Evolutionary conservation across 2,888 invertebrate genomes (phyloP), one percentile per base, ranked within the genome.

Genomic region (Cataglyphis albicans): DNA sequence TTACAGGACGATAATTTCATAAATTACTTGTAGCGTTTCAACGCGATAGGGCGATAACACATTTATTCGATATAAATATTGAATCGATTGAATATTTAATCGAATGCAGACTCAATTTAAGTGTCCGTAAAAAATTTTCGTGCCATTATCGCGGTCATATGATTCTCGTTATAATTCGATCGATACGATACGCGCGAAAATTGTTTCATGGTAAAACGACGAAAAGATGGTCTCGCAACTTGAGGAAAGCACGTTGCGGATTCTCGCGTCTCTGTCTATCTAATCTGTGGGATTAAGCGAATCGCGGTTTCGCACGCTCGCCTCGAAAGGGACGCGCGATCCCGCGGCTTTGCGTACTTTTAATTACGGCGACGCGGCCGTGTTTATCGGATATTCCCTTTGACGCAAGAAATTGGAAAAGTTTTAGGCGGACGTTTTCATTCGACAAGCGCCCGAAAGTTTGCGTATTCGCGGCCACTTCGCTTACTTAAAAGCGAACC

Each of bases 341-440:
- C 29, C 25, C 55, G 76, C 35, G 38, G 67, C 59, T 70, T 64
- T 76, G 84, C 80, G 68, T 83, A 87, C 86, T 87, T 91, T 89
- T 90, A 90, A 90, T 91, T 90, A 88, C 87, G 73, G 70, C 84
- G 67, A 87, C 87, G 88, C 85, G 84, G 82, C 83, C 81, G 86
- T 87, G 86, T 90, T 91, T 89, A 90, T 89, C 86, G 86, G 82
- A 84, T 84, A 87, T 90, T 89, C 87, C 86, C 88, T 89, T 89
- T 88, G 89, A 83, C 81, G 73, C 82, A 87, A 90, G 88, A 91
- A 91, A 92, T 92, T 91, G 91, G 90, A 92, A 92, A 92, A 92
- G 91, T 92, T 92, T 88, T 72, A 41, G 82, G 82, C 82, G 55
- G 48, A 83, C 32, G 63, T 44, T 64, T 59, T 48, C 73, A 65